These are phyloP conservation scores for Vireo griseus DNA, from an alignment of 2,797 vertebrate species.

Conservation along the genomic window DNA sequence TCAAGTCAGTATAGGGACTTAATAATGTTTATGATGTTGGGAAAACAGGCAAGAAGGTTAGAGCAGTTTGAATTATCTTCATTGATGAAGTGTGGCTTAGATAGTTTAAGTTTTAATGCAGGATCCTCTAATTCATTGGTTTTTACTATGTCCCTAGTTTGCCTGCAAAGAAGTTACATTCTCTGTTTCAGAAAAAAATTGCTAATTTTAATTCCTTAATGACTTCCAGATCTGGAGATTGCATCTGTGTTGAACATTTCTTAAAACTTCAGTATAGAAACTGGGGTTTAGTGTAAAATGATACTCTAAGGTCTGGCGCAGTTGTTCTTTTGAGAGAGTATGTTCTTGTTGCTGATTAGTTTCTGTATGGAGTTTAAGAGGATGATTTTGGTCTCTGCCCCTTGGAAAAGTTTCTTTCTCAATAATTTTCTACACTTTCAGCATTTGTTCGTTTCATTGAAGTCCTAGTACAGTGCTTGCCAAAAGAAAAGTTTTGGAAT, in stretches of 20 bases:
- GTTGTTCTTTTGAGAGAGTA: neutral
- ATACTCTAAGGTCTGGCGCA: neutral
- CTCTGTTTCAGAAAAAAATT: neutral
- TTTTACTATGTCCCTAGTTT: neutral
- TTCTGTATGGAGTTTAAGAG: neutral
- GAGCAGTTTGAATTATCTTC: neutral
- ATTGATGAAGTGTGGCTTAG: neutral
- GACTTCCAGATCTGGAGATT: neutral
- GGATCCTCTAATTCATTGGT: neutral
- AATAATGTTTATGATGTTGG: neutral
- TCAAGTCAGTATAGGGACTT: neutral
- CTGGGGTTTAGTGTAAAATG: neutral
- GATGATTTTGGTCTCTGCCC: neutral
- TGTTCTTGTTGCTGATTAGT: neutral
- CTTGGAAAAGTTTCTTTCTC: neutral
- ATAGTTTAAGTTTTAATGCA: neutral
- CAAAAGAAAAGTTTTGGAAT: neutral
- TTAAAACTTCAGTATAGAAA: neutral
- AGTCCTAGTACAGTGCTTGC: neutral
- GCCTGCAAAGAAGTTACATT: neutral
- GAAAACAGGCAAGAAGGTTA: neutral
- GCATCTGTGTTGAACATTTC: neutral
- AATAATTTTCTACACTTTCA: neutral
- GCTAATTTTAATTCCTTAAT: neutral
- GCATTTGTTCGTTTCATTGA: rapidly evolving